These are phyloP conservation scores for Molossus alvarezi DNA, from an alignment of 2,797 vertebrate genomes.

Conservation along the genomic window DNA sequence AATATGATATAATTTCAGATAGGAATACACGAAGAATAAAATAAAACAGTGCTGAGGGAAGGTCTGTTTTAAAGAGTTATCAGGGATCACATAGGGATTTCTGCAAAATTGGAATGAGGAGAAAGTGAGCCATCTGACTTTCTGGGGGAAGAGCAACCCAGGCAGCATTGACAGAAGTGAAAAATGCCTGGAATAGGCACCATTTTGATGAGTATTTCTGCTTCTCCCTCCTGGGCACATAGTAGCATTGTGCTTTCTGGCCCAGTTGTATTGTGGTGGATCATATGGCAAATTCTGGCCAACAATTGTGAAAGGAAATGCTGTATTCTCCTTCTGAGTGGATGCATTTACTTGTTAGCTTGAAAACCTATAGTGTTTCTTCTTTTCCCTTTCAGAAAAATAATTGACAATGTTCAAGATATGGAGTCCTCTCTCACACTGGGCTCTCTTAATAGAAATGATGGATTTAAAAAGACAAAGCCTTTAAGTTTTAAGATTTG, in stretches of 20 bases:
- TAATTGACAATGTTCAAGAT: slow-evolving; percentile 13
- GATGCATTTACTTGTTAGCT: neutral
- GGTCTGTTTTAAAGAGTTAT: neutral
- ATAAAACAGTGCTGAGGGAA: neutral
- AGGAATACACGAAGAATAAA: neutral
- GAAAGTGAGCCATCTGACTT: neutral
- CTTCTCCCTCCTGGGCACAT: neutral
- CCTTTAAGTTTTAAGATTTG: neutral
- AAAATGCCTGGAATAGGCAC: neutral
- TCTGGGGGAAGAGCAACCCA: neutral
- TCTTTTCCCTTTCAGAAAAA: neutral
- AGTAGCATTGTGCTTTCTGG: neutral
- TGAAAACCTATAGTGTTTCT: neutral
- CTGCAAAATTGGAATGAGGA: neutral
- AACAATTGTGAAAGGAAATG: neutral
- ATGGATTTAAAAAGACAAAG: neutral
- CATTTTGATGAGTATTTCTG: neutral
- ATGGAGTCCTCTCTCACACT: neutral
- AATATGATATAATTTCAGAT: slow-evolving; percentile 1
- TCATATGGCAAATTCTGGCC: neutral
- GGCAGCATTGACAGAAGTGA: neutral
- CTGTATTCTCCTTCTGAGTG: neutral
- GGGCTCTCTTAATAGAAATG: slow-evolving; percentile 43
- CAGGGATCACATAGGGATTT: neutral
- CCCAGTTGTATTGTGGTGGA: neutral